A percentile compares a stretch with the other conserved stretches of the same genome.
Evolutionary conservation across 2,797 vertebrate genomes (phyloP).

Genomic region (Clamator glandarius): DNA sequence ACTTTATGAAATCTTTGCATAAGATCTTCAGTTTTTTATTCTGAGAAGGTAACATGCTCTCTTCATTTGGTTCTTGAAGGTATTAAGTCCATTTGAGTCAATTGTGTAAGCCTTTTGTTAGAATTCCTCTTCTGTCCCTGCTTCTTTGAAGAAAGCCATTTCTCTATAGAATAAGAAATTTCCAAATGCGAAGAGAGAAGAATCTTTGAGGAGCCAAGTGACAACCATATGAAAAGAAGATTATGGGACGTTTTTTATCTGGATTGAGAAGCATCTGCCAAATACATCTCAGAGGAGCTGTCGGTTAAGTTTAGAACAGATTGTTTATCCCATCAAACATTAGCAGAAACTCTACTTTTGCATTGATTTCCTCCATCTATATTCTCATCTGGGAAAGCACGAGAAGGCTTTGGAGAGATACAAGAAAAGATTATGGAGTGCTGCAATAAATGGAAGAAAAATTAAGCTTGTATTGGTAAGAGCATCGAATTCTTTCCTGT

Average conservation of each 20-base stretch:
- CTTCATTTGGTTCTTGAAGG: neutral
- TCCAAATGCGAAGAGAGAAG: slow-evolving; percentile 22
- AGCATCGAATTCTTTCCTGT: neutral
- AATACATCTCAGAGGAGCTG: slow-evolving; percentile 44
- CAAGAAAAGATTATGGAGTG: neutral
- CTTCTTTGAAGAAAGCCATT: slow-evolving; percentile 16
- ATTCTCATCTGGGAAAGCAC: slow-evolving; percentile 21
- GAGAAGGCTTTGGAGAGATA: slow-evolving; percentile 9
- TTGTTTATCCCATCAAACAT: slow-evolving; percentile 55
- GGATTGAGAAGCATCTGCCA: slow-evolving; percentile 58
- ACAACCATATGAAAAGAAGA: slow-evolving; percentile 25
- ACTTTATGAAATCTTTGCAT: neutral
- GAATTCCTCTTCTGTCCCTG: neutral
- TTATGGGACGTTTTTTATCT: slow-evolving; percentile 58
- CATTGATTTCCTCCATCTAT: slow-evolving; percentile 43
- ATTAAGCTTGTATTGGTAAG: neutral
- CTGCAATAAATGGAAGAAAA: neutral
- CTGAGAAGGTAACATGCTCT: neutral
- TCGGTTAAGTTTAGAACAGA: slow-evolving; percentile 46
- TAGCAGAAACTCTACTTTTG: slow-evolving; percentile 50
- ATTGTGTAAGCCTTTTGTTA: slow-evolving; percentile 27
- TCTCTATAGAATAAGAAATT: slow-evolving; percentile 10
- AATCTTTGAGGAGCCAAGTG: slow-evolving; percentile 36
- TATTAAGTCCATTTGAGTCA: slow-evolving; percentile 8
- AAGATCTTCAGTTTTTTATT: neutral